Evolutionary conservation across 2,888 invertebrate species (phyloP).

Genomic region (Macaria notata): DNA sequence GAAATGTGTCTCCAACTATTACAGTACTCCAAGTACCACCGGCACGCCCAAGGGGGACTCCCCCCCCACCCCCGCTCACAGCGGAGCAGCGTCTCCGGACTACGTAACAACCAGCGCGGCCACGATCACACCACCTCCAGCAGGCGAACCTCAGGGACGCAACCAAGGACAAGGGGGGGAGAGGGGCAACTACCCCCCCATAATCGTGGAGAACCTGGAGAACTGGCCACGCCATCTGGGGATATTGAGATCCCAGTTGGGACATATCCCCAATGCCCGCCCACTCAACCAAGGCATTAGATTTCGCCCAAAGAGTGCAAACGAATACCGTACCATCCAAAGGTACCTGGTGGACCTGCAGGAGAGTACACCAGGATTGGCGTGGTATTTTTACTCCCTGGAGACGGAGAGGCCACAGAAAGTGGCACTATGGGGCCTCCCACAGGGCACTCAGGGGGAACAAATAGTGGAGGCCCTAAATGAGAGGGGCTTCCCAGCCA

Average conservation of each 20-base stretch:
- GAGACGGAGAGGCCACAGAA: not conserved
- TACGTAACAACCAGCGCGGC: no score
- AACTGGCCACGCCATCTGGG: not conserved
- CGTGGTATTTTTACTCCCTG: not conserved
- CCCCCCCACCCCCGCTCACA: no score
- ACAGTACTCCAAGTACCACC: no score
- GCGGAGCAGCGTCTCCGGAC: no score
- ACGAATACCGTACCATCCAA: not conserved
- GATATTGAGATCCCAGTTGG: not conserved
- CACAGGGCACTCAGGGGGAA: not conserved
- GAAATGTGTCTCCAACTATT: no score
- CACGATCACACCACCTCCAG: no score
- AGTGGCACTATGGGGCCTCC: not conserved
- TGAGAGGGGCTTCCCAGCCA: not conserved
- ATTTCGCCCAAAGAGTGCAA: not conserved
- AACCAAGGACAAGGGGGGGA: no score
- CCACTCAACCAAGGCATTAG: not conserved
- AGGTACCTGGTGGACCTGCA: not conserved
- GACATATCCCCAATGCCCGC: not conserved
- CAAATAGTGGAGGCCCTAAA: not conserved
- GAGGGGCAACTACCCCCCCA: not conserved
- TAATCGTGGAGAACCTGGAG: not conserved
- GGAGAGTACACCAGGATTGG: not conserved
- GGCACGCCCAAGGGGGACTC: no score
- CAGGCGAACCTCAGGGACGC: no score